Percentiles rank a stretch among this genome's conserved stretches.
These are phyloP conservation scores for Pecten maximus DNA, from an alignment of 2,888 invertebrate genomes.

Conservation along the genomic window DNA sequence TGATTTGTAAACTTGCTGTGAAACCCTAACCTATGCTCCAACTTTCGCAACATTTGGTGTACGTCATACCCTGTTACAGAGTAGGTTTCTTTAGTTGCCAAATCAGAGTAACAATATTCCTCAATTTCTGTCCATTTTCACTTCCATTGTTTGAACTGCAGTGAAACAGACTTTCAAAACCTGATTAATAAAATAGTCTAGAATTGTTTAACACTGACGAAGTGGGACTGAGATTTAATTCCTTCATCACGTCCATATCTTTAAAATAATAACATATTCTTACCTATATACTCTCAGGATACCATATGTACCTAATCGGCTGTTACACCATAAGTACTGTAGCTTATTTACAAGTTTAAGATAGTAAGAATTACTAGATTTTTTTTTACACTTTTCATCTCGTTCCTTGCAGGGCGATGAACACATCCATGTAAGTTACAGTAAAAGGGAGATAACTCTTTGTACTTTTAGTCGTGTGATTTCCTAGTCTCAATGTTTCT, in stretches of 20 bases:
- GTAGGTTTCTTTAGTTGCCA: background rate
- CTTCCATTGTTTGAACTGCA: background rate
- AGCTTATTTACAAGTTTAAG: background rate
- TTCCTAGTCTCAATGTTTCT: conserved; percentile 1
- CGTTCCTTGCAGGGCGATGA: conserved; percentile 16
- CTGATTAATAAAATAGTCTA: background rate
- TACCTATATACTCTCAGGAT: no score
- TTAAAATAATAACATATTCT: no score
- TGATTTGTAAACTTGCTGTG: background rate
- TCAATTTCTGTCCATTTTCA: background rate
- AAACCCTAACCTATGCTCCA: background rate
- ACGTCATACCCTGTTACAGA: background rate
- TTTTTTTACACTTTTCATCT: conserved; percentile 7
- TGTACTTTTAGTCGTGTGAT: conserved; percentile 11
- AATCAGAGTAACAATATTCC: background rate
- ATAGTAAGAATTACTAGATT: no score
- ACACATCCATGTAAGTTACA: conserved; percentile 16
- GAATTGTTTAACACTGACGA: background rate
- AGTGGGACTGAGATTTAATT: background rate
- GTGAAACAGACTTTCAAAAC: background rate
- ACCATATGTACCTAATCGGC: background rate
- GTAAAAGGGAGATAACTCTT: conserved; percentile 13
- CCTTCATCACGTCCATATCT: background rate
- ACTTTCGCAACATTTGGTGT: background rate
- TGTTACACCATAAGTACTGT: background rate